phyloP scores from a whole-genome alignment of 2,888 invertebrate genomes.

The Pimpla rufipes region DNA sequence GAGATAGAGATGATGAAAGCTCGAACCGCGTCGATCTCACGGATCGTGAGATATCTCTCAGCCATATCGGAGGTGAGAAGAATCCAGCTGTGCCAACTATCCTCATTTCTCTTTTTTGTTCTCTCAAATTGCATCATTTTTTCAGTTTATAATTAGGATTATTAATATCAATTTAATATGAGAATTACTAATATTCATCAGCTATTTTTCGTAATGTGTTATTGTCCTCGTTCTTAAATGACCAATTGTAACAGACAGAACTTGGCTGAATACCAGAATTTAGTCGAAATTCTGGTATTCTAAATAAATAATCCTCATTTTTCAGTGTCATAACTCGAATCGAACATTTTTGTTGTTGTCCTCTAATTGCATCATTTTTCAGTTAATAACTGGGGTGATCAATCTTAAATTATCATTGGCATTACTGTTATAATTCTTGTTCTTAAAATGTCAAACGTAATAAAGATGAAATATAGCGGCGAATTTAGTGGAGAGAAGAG shows the following conservation, averaged over 20 bases:
- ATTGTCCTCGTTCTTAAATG: too few relatives aligned
- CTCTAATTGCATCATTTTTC: not conserved
- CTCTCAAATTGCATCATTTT: not conserved
- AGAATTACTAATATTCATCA: too few relatives aligned
- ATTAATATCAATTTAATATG: too few relatives aligned
- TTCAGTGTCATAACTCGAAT: not conserved
- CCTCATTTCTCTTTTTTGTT: conserved; percentile 4
- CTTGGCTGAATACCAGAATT: too few relatives aligned
- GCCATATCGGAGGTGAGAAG: conserved; percentile 55
- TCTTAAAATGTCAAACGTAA: conserved; percentile 2
- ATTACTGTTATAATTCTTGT: not conserved
- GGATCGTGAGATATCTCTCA: conserved; percentile 65
- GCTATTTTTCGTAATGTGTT: too few relatives aligned
- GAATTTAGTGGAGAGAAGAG: not conserved
- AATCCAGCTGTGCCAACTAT: conserved; percentile 53
- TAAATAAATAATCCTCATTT: too few relatives aligned
- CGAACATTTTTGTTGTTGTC: not conserved
- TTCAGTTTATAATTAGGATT: not conserved
- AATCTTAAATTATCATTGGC: too few relatives aligned
- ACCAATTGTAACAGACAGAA: too few relatives aligned
- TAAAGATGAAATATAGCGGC: not conserved
- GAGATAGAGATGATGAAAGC: conserved; percentile 61
- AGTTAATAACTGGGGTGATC: not conserved
- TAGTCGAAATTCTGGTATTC: too few relatives aligned
- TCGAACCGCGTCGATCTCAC: conserved; percentile 61